Evolutionary conservation across 2,113 vertebrate species (phyloP), one percentile per base, ranked within the genome.

Genomic region (Dipodomys merriami): DNA sequence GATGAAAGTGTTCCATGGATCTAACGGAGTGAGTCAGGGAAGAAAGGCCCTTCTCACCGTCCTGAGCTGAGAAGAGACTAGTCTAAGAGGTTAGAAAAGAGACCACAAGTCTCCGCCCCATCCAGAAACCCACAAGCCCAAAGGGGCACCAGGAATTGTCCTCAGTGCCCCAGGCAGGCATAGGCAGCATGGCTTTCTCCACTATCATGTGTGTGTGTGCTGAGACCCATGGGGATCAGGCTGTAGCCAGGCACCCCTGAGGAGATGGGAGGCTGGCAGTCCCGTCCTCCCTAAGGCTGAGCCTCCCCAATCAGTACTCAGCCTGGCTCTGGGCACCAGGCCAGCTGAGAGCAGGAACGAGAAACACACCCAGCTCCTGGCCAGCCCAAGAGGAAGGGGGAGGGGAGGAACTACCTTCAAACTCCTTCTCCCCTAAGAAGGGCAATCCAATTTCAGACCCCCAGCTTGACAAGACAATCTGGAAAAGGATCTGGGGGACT

Each of bases 311-410:
- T 89, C 76, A 94, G 65, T 44, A 16, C 78, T n/a, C 20, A 82
- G 88, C 90, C 69, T 71, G 83, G 83, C 68, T 82, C 93, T 90
- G 83, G 96, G 92, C 86, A 91, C 88, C 62, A 73, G 3, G 93
- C 90, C 93, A 95, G 84, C 60, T 23, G 35, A 87, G 5, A 73
- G 69, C 49, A 95, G 65, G 19, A 60, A 82, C 53, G 68, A 94
- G 72, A 78, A 7, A 83, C 86, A 79, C 81, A 84, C 82, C 80
- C 23, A 83, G 33, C 83, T 78, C 49, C 53, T 44, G 16, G 76
- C 33, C 23, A 65, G 71, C n/a, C 57, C 73, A 46, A 74, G 57
- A 65, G 33, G 62, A 71, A 39, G 7, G 71, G 12, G 35, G 13
- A 27, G 44, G 53, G 84, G 30, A 83, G 46, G 71, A 7, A 87